Evolutionary conservation across 2,113 vertebrate species (phyloP).

Genomic region (Heterocephalus glaber): DNA sequence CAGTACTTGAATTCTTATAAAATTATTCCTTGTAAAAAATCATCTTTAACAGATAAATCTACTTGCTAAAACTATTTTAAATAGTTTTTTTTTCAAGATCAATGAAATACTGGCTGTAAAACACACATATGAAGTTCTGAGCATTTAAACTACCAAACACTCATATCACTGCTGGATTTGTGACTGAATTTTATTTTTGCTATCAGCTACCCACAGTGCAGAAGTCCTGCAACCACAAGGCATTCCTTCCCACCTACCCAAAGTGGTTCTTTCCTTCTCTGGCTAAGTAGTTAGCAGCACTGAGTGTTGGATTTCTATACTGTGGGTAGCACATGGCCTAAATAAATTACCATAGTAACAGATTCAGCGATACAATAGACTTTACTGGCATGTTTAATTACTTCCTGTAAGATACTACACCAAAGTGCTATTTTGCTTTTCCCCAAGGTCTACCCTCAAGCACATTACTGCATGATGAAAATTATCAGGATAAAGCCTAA

Average conservation of each 20-base stretch:
- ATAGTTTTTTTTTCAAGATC: constrained; percentile 46
- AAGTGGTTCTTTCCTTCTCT: constrained; percentile 62
- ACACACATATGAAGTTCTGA: background rate
- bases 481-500: background rate
- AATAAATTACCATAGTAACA: constrained; percentile 53
- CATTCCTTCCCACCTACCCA: background rate
- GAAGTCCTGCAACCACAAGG: constrained; percentile 24
- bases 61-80: background rate
- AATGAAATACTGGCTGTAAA: constrained; percentile 4
- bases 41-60: constrained; percentile 1
- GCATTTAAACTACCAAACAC: background rate
- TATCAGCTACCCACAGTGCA: background rate
- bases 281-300: constrained; percentile 25
- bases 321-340: constrained; percentile 13
- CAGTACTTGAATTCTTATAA: constrained; percentile 16
- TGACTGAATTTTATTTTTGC: background rate
- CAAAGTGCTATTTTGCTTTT: constrained; percentile 44
- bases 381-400: constrained; percentile 61
- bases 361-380: background rate
- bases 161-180: background rate
- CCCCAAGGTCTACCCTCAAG: constrained; percentile 32
- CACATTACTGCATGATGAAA: constrained; percentile 17
- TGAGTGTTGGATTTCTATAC: constrained; percentile 37
- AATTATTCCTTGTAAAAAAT: background rate
- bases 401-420: constrained; percentile 53